phyloP scores from a whole-genome alignment of 2,113 vertebrate species.

The Meleagris gallopavo region DNA sequence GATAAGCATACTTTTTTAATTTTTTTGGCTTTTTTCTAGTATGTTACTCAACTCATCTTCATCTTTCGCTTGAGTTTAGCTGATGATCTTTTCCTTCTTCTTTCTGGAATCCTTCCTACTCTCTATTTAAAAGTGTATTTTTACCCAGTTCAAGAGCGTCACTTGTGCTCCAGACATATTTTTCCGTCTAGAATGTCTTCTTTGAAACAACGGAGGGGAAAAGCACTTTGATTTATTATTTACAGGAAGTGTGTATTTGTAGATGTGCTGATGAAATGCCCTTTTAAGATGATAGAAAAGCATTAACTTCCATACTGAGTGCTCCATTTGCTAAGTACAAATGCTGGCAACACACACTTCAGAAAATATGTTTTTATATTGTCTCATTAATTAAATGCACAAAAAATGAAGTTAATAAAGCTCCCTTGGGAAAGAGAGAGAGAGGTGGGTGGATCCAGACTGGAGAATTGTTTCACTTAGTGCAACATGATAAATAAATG shows the following conservation, averaged over 20 bases:
- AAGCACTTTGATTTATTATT: conserved; percentile 24
- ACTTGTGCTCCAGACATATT: not conserved
- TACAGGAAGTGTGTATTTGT: not conserved
- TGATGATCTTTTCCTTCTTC: not conserved
- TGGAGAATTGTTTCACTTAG: not conserved
- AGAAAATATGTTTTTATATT: not conserved
- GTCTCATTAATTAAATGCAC: not conserved
- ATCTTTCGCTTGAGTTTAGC: not conserved
- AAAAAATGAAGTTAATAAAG: not conserved
- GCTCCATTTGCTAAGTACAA: not conserved
- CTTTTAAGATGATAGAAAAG: not conserved
- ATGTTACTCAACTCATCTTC: not conserved
- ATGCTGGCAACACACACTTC: not conserved
- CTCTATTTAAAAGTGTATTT: not conserved
- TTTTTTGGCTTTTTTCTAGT: not conserved
- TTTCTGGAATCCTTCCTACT: not conserved
- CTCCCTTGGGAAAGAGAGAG: not conserved
- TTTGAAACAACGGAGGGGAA: not conserved
- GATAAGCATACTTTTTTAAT: too few relatives aligned
- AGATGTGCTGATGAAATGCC: conserved; percentile 19
- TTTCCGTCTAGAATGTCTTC: not conserved
- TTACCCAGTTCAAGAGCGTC: conserved; percentile 3
- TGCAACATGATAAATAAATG: not conserved
- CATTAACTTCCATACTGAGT: not conserved
- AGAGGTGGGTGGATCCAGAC: not conserved